Base-by-base conservation (phyloP, 2,113 vertebrate genomes). In the Gobiocypris rarus region DNA sequence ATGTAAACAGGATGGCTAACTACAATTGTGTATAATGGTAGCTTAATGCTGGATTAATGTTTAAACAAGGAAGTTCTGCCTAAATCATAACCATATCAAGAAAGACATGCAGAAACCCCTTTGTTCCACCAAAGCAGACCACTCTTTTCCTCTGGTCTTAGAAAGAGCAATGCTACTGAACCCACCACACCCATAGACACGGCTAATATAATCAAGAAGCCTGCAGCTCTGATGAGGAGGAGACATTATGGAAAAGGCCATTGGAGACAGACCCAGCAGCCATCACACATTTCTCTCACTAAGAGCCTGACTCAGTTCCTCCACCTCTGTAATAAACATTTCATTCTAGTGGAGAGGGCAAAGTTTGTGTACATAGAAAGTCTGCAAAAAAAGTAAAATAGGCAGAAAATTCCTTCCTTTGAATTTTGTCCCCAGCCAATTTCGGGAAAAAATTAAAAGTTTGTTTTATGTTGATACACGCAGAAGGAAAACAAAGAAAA, bases 181-280 rank as follows among this genome's bases (percentile, higher is more conserved):
- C 13, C 22, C 76, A 63, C 56, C 76, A 79, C 54, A 76, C 75
- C 75, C 52, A 22, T 3, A 41, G 17, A 67, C 58, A 38, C 13
- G 5, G 3, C 48, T 22, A 54, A 82, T 87, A 4, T 63, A 28
- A 70, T 70, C 41, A 69, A 77, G 58, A 70, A 77, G 76, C 56
- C 58, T 63, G 76, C 76, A 79, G 77, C 41, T 48, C 76, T 48
- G 77, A 10, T 28, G 56, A 48, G 28, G 50, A 15, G n/a, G 45
- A 19, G 11, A 0, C 4, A 84, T 84, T 11, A 5, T 4, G 9
- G 0, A 45, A 52, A 17, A 31, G 22, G 14, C 73, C 4, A 13
- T 41, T 45, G 34, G 59, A 26, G 50, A 81, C 24, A 52, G 76
- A 11, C 56, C 17, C 3, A 75, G n/a, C 9, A 50, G 34, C 76